A percentile compares a stretch with the other conserved stretches of the same genome.
phyloP scores from a whole-genome alignment of 2,888 invertebrate species.

The Gastracanthus pulcherrimus region DNA sequence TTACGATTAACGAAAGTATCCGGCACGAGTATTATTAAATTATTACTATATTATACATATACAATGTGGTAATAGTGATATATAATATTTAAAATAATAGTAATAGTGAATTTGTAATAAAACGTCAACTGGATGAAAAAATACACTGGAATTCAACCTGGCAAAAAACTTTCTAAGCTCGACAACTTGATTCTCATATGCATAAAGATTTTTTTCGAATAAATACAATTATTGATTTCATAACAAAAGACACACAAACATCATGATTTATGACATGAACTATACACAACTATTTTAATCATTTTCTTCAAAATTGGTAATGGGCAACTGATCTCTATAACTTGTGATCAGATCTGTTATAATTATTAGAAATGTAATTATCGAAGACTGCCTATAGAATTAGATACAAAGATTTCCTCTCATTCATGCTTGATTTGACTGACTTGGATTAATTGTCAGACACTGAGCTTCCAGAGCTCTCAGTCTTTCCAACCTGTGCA shows the following conservation, averaged over 20 bases:
- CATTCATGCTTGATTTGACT: conserved; percentile 71
- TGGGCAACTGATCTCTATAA: conserved; percentile 36
- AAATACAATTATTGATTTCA: conserved; percentile 49
- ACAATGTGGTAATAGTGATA: conserved; percentile 50
- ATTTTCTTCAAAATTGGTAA: conserved; percentile 36
- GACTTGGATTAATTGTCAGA: conserved; percentile 67
- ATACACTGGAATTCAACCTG: conserved; percentile 53
- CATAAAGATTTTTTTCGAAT: conserved; percentile 46
- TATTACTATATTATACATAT: conserved; percentile 56
- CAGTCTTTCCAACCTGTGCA: conserved; percentile 73
- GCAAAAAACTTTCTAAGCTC: conserved; percentile 51
- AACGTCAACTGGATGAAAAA: conserved; percentile 56
- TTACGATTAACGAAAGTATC: conserved; percentile 47
- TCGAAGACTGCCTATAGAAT: conserved; percentile 43
- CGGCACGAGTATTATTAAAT: conserved; percentile 51
- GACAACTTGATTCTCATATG: conserved; percentile 41
- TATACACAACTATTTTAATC: conserved; percentile 57
- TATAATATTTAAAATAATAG: conserved; percentile 46
- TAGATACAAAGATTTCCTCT: conserved; percentile 50
- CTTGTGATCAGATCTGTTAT: conserved; percentile 48
- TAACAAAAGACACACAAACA: conserved; percentile 52
- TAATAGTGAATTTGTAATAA: conserved; percentile 43
- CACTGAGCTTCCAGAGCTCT: conserved; percentile 72
- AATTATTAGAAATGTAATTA: conserved; percentile 52
- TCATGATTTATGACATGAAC: conserved; percentile 50